Base-by-base conservation (phyloP, 2,113 vertebrate species). In the Hippocampus barbouri region DNA sequence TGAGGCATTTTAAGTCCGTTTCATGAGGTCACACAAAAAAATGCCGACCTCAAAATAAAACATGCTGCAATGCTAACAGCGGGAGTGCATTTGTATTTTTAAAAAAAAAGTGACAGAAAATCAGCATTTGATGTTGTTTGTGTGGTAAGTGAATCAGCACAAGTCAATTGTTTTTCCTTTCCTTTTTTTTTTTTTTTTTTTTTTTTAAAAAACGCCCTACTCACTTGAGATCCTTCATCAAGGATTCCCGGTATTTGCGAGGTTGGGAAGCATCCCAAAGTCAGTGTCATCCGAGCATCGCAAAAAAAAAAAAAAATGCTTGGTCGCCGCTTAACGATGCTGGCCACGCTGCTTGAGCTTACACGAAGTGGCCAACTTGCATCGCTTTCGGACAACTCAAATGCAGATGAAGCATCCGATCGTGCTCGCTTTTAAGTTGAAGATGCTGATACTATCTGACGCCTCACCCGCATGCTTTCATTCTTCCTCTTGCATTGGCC, bases 221-320 rank as follows among this genome's bases (percentile, higher is more conserved):
- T 70, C 66, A 78, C 60, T 73, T 38, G 47, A 72, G 64, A 27
- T 27, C 71, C 72, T 72, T 63, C 70, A 27, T 27, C 27, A 74
- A 81, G 70, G 71, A 76, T 79, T 70, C 73, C 68, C 25, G 25
- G 69, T 74, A 68, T 59, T 70, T 87, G 67, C 67, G 25, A 45
- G 64, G 54, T 18, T 53, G 47, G 59, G 51, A 65, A n/a, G n/a
- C n/a, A n/a, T n/a, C n/a, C n/a, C n/a, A n/a, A n/a, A n/a, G n/a
- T n/a, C 41, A 69, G 40, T 53, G 75, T 87, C 83, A 87, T 70
- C 72, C 86, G 85, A 87, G 80, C 71, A 3, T 51, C 73, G 64
- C 65, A 77, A 34, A 34, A 38, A 30, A 30, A 30, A 30, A 30
- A 34, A 34, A 5, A 82, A 80, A 64, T 74, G 85, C 81, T 74